A percentile compares a stretch with the other conserved stretches of the same genome.
phyloP scores from a whole-genome alignment of 2,888 invertebrate genomes.

The Malthinus flaveolus region DNA sequence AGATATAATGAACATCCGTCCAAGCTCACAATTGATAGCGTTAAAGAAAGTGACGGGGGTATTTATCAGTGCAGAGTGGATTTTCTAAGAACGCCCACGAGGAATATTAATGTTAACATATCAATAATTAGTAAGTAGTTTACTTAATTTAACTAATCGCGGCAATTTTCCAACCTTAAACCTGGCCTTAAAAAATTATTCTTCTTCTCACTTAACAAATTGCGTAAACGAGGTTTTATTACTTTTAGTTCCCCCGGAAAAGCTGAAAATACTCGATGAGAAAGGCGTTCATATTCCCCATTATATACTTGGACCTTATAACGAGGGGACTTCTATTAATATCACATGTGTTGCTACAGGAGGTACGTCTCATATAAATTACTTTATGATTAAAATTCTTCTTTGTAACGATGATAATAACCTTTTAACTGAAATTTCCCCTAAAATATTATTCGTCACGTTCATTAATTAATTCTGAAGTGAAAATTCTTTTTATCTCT shows the following conservation, averaged over 20 bases:
- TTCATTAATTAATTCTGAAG: slow-evolving; percentile 16
- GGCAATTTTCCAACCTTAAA: background rate
- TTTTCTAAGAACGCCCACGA: slow-evolving; percentile 86
- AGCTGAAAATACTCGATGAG: slow-evolving; percentile 77
- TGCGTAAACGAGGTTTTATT: slow-evolving; percentile 10
- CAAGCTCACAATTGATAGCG: slow-evolving; percentile 73
- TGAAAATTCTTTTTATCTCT: slow-evolving; percentile 10
- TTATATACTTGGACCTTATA: slow-evolving; percentile 82
- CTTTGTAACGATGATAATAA: background rate
- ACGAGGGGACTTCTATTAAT: slow-evolving; percentile 78
- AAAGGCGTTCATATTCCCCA: slow-evolving; percentile 75
- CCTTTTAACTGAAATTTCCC: background rate
- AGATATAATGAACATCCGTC: slow-evolving; percentile 74
- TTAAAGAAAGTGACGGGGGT: slow-evolving; percentile 76
- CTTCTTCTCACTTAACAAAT: background rate
- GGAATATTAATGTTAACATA: slow-evolving; percentile 84
- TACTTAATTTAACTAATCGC: background rate
- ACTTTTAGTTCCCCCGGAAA: slow-evolving; percentile 78
- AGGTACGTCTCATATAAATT: slow-evolving; percentile 62
- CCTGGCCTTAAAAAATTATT: too few species aligned
- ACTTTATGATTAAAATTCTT: slow-evolving; percentile 1
- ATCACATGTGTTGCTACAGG: slow-evolving; percentile 84
- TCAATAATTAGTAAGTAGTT: slow-evolving; percentile 82
- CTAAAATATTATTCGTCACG: slow-evolving; percentile 32
- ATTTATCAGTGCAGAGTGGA: slow-evolving; percentile 88